A percentile compares a stretch with the other conserved stretches of the same genome.
phyloP scores from a whole-genome alignment of 2,113 vertebrate species.

The Chloropsis cyanopogon region DNA sequence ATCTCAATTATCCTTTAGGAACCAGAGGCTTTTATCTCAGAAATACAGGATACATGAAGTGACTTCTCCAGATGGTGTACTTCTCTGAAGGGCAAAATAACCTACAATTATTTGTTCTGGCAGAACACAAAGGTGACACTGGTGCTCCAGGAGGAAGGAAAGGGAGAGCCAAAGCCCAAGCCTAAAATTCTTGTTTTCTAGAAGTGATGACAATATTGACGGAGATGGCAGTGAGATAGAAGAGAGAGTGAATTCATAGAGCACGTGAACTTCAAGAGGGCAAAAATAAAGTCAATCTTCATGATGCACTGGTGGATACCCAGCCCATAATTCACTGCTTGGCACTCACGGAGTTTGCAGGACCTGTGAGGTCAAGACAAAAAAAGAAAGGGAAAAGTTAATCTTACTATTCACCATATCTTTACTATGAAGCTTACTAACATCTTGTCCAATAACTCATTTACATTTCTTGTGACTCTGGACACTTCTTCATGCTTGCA shows the following conservation, averaged over 20 bases:
- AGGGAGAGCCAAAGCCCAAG: slow-evolving; percentile 7
- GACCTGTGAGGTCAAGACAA: slow-evolving; percentile 8
- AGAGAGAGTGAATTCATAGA: slow-evolving; percentile 32
- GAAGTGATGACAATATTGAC: neutral
- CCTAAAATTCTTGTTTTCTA: slow-evolving; percentile 44
- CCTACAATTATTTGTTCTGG: neutral
- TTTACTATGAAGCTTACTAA: neutral
- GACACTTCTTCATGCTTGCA: neutral
- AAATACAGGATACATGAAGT: neutral
- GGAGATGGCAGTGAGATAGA: neutral
- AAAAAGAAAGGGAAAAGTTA: neutral
- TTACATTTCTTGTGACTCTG: neutral
- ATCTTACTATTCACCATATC: neutral
- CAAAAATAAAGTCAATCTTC: slow-evolving; percentile 61
- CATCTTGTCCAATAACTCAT: neutral
- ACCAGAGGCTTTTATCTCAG: slow-evolving; percentile 63
- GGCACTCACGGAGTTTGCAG: neutral
- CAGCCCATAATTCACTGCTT: slow-evolving; percentile 52
- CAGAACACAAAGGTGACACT: neutral
- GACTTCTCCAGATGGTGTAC: neutral
- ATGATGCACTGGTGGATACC: slow-evolving; percentile 58
- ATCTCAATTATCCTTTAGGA: slow-evolving; percentile 67
- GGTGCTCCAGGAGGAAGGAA: neutral
- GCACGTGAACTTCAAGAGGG: neutral
- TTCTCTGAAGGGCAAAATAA: neutral